Percentiles rank a stretch among this genome's conserved stretches.
phyloP scores from a whole-genome alignment of 2,113 vertebrate genomes.

The Gadus chalcogrammus region DNA sequence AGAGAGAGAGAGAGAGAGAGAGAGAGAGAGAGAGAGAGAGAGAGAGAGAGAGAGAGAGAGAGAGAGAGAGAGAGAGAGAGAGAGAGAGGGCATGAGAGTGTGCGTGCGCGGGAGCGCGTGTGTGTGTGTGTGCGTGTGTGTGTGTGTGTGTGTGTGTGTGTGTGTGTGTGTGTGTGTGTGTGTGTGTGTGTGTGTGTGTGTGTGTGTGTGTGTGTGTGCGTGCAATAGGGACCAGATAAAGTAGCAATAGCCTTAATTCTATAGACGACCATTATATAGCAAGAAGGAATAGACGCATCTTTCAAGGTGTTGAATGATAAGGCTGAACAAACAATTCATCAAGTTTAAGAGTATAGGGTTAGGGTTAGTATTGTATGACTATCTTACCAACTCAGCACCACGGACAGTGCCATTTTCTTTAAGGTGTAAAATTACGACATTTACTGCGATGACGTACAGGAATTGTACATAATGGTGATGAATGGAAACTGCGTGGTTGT shows the following conservation, averaged over 20 bases:
- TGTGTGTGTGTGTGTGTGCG: neutral
- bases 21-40: constrained; percentile 20
- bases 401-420: constrained; percentile 7
- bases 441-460: neutral
- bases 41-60: neutral
- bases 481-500: too few species aligned
- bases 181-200: neutral
- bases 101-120: neutral
- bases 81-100: neutral
- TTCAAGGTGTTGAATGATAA: too few species aligned
- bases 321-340: too few species aligned
- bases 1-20: neutral
- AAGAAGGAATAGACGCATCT: too few species aligned
- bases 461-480: neutral
- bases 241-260: too few species aligned
- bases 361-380: too few species aligned
- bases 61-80: constrained; percentile 5
- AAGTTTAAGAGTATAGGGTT: neutral
- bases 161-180: neutral
- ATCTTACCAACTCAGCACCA: constrained; percentile 3
- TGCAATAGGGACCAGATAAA: neutral
- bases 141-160: constrained; percentile 1
- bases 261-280: too few species aligned
- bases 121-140: constrained; percentile 12
- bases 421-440: too few species aligned